Evolutionary conservation across 1,140 invertebrate genomes (phyloP).

Genomic region (Conus ventricosus): DNA sequence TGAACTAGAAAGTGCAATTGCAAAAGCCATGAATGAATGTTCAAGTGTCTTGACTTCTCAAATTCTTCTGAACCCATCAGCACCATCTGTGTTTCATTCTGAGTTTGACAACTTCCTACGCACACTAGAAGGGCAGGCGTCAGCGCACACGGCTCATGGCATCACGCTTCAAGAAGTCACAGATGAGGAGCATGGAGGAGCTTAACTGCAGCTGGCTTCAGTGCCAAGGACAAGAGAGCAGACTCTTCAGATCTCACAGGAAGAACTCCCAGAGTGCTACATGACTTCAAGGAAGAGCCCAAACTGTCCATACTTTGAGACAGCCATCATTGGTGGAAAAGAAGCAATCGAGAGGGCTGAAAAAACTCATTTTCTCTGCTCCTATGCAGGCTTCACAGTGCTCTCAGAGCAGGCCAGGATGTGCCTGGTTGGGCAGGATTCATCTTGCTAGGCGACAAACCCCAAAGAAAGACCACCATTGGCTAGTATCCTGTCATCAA

Average conservation of each 20-base stretch:
- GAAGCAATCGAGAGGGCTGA: background rate
- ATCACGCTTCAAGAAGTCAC: constrained; percentile 33
- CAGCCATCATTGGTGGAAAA: background rate
- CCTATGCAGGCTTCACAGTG: constrained; percentile 6
- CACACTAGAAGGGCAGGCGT: background rate
- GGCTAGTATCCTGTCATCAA: constrained; percentile 39
- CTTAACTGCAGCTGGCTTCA: background rate
- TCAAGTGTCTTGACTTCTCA: constrained; percentile 19
- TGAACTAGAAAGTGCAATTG: constrained; percentile 39
- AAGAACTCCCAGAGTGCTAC: background rate
- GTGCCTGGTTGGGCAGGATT: background rate
- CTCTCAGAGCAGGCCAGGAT: background rate
- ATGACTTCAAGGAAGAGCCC: background rate
- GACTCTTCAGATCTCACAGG: background rate
- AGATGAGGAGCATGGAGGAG: constrained; percentile 7
- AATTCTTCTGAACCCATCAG: background rate
- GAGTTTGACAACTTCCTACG: constrained; percentile 22
- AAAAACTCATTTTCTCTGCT: background rate
- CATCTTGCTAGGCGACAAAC: background rate
- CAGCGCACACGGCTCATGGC: constrained; percentile 2
- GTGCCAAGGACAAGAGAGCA: background rate
- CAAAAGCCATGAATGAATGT: constrained; percentile 37
- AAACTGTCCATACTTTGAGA: background rate
- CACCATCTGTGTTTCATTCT: constrained; percentile 31
- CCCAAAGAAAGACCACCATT: constrained; percentile 19